These are phyloP conservation scores for Lycaena phlaeas DNA, from an alignment of 2,888 invertebrate species.

Conservation along the genomic window DNA sequence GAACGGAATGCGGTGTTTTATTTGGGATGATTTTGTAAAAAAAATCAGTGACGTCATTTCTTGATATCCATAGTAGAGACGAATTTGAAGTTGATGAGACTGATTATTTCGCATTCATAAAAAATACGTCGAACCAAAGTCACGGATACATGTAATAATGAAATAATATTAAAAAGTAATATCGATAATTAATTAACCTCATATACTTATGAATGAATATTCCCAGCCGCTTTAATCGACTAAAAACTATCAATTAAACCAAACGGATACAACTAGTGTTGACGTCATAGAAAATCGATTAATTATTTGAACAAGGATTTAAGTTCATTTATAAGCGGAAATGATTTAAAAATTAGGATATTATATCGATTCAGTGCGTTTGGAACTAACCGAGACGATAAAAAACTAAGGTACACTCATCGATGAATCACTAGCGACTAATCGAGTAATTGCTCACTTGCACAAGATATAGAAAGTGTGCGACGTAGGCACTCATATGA, in stretches of 20 bases:
- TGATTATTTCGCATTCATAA: no score
- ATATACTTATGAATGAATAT: no score
- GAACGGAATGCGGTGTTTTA: slow-evolving; percentile 12
- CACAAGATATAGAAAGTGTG: slow-evolving; percentile 53
- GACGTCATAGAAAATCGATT: background rate
- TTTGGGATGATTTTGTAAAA: slow-evolving; percentile 14
- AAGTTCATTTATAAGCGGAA: background rate
- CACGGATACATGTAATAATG: no score
- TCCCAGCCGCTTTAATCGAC: no score
- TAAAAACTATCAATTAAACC: no score
- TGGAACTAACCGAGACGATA: slow-evolving; percentile 33
- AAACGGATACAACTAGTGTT: background rate
- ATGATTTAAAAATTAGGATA: slow-evolving; percentile 15
- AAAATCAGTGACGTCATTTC: background rate
- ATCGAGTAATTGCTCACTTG: slow-evolving; percentile 60
- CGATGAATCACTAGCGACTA: slow-evolving; percentile 62
- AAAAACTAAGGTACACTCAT: slow-evolving; percentile 68
- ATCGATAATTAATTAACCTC: no score
- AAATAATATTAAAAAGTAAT: no score
- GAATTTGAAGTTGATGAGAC: no score
- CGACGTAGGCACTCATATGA: slow-evolving; percentile 38
- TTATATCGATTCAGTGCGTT: slow-evolving; percentile 15
- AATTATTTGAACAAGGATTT: background rate
- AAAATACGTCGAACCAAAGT: no score
- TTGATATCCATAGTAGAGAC: no score